Conservation (phyloP, 2,113 vertebrate species). For the Mesocricetus auratus region DNA sequence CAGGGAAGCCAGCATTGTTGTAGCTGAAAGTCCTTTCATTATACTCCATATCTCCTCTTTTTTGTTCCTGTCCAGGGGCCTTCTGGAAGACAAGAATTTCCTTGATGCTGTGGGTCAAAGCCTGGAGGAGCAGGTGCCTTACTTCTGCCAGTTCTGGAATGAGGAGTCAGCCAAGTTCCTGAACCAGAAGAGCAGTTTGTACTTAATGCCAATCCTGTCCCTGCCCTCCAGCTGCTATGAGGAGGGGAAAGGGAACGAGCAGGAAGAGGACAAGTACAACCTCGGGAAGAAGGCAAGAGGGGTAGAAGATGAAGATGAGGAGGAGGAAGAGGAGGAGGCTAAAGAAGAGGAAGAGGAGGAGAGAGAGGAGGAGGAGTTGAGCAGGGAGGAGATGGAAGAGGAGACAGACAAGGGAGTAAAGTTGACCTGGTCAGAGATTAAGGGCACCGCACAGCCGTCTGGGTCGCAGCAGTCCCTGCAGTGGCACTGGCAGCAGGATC, state of each 20-base stretch:
- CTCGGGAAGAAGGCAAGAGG: neutral
- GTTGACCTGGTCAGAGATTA: neutral
- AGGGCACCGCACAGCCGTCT: fast-evolving
- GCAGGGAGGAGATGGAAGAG: conserved; percentile 35
- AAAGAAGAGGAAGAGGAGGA: conserved; percentile 10
- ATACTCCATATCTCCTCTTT: neutral
- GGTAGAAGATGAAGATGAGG: neutral
- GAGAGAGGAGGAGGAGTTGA: neutral
- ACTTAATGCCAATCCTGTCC: fast-evolving
- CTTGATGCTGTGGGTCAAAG: conserved; percentile 82
- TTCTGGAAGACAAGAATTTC: conserved; percentile 91
- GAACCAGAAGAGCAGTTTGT: neutral
- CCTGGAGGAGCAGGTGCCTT: conserved; percentile 86
- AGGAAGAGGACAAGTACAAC: neutral
- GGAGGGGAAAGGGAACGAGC: neutral
- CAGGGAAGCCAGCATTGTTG: neutral
- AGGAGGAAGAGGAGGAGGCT: neutral
- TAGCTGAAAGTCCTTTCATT: neutral
- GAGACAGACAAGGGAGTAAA: neutral
- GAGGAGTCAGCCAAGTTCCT: conserved; percentile 63
- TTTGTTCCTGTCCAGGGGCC: conserved; percentile 83
- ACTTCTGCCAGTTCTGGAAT: conserved; percentile 87
- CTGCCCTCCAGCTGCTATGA: neutral
- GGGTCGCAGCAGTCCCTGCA: neutral
- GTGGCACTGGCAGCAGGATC: conserved; percentile 21